Conservation (phyloP, 2,797 vertebrate genomes). For the Orestias chungarensis region DNA sequence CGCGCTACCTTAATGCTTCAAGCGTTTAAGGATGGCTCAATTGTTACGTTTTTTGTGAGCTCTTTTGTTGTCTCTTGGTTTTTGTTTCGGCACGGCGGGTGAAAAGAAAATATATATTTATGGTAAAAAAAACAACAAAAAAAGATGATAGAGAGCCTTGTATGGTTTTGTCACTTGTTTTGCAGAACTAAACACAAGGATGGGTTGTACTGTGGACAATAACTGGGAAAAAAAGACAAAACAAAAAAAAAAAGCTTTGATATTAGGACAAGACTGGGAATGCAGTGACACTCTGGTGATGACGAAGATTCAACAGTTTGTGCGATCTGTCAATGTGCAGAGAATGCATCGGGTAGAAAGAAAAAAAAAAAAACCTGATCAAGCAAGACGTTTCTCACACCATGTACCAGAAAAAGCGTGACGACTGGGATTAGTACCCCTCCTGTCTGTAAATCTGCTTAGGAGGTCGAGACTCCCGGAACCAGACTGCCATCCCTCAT, state of each 20-base stretch:
- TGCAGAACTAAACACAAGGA: conserved; percentile 73
- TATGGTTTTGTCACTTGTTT: conserved; percentile 70
- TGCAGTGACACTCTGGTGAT: conserved; percentile 32
- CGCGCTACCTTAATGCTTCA: conserved; percentile 67
- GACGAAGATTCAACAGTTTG: conserved; percentile 32
- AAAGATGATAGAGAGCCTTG: conserved; percentile 63
- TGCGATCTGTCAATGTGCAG: conserved; percentile 52
- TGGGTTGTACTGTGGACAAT: conserved; percentile 65
- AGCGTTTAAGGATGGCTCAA: conserved; percentile 72
- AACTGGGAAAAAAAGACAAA: conserved; percentile 31
- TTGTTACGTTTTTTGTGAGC: conserved; percentile 48
- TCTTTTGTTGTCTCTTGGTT: conserved; percentile 67
- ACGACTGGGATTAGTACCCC: conserved; percentile 29
- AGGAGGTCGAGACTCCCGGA: conserved; percentile 63
- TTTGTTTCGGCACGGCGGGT: conserved; percentile 50
- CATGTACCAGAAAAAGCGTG: conserved; percentile 56
- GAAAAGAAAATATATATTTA: conserved; percentile 63
- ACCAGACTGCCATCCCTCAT: conserved; percentile 72
- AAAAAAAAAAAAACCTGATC: conserved; percentile 28
- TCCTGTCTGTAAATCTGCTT: conserved; percentile 55
- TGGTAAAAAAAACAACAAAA: conserved; percentile 61
- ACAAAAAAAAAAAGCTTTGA: conserved; percentile 39
- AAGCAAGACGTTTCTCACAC: conserved; percentile 67
- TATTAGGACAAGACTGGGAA: conserved; percentile 62
- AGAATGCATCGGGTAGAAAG: conserved; percentile 38